These are phyloP conservation scores for Ctenochaetus hawaiiensis DNA, from an alignment of 2,797 vertebrate species.

Conservation along the genomic window DNA sequence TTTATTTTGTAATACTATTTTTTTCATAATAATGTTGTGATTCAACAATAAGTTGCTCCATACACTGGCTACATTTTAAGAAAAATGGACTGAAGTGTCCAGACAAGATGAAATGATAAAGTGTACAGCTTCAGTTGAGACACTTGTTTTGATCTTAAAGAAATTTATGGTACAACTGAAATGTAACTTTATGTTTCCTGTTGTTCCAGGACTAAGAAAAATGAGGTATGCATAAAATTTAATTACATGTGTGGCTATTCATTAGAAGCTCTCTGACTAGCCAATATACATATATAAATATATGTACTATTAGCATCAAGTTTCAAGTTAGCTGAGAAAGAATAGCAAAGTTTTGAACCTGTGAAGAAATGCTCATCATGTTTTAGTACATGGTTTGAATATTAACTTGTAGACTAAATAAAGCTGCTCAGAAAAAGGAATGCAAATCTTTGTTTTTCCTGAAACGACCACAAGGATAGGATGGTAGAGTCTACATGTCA, in stretches of 20 bases:
- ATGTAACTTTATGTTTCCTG: constrained; percentile 14
- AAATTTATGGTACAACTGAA: constrained; percentile 9
- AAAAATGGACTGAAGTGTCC: neutral
- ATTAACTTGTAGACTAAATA: neutral
- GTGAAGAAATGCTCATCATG: neutral
- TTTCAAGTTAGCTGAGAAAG: constrained; percentile 15
- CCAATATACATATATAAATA: no score
- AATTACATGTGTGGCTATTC: constrained; percentile 18
- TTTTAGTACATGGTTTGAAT: neutral
- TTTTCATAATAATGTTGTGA: neutral
- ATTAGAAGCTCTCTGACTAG: no score
- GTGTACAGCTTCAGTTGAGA: neutral
- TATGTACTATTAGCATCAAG: neutral
- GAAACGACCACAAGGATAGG: neutral
- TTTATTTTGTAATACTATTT: neutral
- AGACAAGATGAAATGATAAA: neutral
- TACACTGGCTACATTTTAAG: neutral
- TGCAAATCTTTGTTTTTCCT: neutral
- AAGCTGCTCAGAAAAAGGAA: neutral
- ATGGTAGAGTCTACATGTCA: neutral
- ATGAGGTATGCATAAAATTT: constrained; percentile 9
- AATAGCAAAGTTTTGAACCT: neutral
- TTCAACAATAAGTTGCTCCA: neutral
- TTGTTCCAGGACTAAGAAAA: constrained; percentile 10
- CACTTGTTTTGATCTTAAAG: constrained; percentile 24